Base-by-base conservation (phyloP, 2,888 invertebrate genomes). In the Lochmaea capreae region DNA sequence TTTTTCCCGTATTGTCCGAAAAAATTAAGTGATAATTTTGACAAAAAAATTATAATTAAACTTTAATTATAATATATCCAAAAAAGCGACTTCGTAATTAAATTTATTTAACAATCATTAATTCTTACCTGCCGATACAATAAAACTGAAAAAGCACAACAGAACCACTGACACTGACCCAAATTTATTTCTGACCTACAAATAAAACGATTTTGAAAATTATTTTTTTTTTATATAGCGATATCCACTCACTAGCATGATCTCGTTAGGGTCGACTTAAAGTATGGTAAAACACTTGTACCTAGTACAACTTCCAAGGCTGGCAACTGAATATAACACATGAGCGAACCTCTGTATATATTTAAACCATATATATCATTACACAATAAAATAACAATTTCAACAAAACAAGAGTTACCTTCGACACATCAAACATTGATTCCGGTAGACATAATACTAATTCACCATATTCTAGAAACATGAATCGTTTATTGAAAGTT, bases 251-350 rank as follows among this genome's bases (percentile, higher is more conserved):
- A 75, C 72, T 71, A 66, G 65, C 76, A 77, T 77, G 72, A 68
- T 76, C 65, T 49, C n/a, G 16, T 43, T 67, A 71, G 74, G 73
- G 66, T 76, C 67, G 54, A 65, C 66, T 67, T 66, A 71, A 72
- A 77, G 73, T 73, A 70, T 71, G 68, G 67, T 65, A 57, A 73
- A 77, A 71, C 75, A 66, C 67, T 76, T 46, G 73, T 78, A 76
- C 74, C 75, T 70, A 76, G 79, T 81, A 78, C 80, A 82, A 80
- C 77, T 77, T 78, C 78, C 82, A 82, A 82, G 82, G 82, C 79
- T 82, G 80, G 77, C 81, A 76, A 80, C 78, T 80, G 77, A 78
- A 78, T 76, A 80, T 78, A 79, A 79, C 78, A 82, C 81, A 79
- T 80, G 79, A 80, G 72, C 78, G 79, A 76, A 74, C 78, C 79